A percentile compares a stretch with the other conserved stretches of the same genome.
Conservation (phyloP, 2,888 invertebrate genomes). For the Ennomos erosarius region DNA sequence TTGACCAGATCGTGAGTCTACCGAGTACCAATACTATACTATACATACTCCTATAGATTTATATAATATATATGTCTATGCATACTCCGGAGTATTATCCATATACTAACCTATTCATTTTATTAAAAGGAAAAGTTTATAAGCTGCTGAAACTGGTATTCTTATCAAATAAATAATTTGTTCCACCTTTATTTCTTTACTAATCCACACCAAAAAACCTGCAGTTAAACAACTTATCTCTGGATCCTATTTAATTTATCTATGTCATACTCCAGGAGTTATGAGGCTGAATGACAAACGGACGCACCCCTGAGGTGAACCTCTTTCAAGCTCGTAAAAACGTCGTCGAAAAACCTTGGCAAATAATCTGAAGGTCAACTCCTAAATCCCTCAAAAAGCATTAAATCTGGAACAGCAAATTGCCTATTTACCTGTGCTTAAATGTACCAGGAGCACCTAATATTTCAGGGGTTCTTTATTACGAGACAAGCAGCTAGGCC, state of each 20-base stretch:
- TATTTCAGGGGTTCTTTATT: conserved; percentile 30
- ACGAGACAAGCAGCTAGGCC: conserved; percentile 27
- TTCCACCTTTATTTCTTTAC: not conserved
- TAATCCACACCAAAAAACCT: conserved; percentile 20
- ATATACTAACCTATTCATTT: no score
- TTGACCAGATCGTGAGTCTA: no score
- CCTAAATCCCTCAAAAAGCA: conserved; percentile 31
- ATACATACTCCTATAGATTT: no score
- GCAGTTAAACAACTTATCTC: conserved; percentile 32
- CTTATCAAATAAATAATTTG: not conserved
- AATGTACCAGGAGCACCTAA: conserved; percentile 23
- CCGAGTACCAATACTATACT: no score
- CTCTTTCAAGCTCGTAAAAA: conserved; percentile 33
- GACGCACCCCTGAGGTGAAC: conserved; percentile 26
- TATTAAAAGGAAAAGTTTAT: no score
- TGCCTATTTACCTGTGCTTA: conserved; percentile 30
- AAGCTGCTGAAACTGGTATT: no score
- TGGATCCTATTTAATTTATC: conserved; percentile 38
- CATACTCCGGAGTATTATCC: no score
- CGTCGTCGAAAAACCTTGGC: conserved; percentile 26
- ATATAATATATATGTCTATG: no score
- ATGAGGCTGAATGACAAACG: conserved; percentile 35
- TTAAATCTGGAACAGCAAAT: conserved; percentile 35
- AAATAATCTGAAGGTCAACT: conserved; percentile 22
- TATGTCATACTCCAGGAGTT: conserved; percentile 38